Evolutionary conservation across 2,888 invertebrate species (phyloP), one percentile per base, ranked within the genome.

Genomic region (Cyclophora albipunctata): DNA sequence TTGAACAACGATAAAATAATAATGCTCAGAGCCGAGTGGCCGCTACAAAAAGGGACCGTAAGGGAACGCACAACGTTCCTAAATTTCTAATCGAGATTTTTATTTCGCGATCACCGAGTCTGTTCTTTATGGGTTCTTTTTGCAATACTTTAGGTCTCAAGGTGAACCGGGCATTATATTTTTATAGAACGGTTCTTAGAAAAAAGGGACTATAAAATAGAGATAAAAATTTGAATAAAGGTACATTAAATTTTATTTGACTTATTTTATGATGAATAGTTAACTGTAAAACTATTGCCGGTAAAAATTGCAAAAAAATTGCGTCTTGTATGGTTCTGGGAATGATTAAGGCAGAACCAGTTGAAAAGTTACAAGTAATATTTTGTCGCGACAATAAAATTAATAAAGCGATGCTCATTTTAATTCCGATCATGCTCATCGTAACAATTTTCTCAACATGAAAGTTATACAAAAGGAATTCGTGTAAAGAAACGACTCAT

Each of bases 1-100:
- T 66, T 78, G 78, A 81, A 76, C 81, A 79, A 72, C 78, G 79
- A 84, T 86, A 81, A 85, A 84, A 84, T 84, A 85, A 85, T 84
- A 85, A 84, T 73, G 81, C 75, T 71, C 71, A 60, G 67, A 69
- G 61, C 63, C 60, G 55, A 74, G 66, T 69, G 64, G 73, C 67
- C 64, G 59, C 69, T 67, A 75, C 75, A 62, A 80, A 80, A 84
- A 81, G 67, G 75, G 71, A 80, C 80, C 78, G 69, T 79, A 82
- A 73, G 71, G 64, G 70, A 67, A 79, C 71, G 80, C 64, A 59
- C 71, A 80, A 74, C 75, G 78, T 67, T 75, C 73, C 78, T 75
- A 81, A 81, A 81, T 77, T 82, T 82, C 81, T 83, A 84, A 85
- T 84, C 81, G 77, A 69, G 75, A 75, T 81, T 81, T 61, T 78